A percentile compares a stretch with the other conserved stretches of the same genome.
phyloP scores from a whole-genome alignment of 2,797 vertebrate genomes.

The Melanotaenia boesemani region DNA sequence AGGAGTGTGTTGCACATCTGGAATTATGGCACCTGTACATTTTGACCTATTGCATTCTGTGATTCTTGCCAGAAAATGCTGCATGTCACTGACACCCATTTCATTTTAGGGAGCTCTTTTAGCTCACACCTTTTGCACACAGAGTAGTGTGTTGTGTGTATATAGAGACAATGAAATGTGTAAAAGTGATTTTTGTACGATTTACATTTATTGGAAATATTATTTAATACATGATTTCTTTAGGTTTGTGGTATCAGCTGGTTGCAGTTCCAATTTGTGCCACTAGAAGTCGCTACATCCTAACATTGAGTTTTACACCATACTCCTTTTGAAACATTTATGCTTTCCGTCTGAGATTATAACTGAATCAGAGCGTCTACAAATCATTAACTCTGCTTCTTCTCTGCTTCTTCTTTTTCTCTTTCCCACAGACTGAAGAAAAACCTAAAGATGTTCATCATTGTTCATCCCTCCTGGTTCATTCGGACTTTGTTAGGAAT shows the following conservation, averaged over 20 bases:
- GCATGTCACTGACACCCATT: background rate
- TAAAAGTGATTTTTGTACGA: background rate
- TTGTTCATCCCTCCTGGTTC: conserved; percentile 96
- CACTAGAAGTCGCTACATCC: background rate
- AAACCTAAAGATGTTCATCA: conserved; percentile 95
- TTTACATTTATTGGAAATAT: background rate
- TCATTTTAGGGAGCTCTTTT: background rate
- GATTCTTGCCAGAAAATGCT: no score
- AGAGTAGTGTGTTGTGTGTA: background rate
- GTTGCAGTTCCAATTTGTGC: background rate
- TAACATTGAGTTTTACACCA: background rate
- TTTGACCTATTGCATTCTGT: background rate
- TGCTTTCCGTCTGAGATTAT: background rate
- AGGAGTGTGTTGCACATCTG: background rate
- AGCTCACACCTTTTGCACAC: background rate
- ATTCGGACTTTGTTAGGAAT: conserved; percentile 93
- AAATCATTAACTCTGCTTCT: background rate
- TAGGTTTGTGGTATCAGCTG: background rate
- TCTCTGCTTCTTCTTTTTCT: conserved; percentile 2
- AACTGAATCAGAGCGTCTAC: background rate
- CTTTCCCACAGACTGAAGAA: conserved; percentile 87
- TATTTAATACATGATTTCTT: background rate
- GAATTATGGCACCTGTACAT: background rate
- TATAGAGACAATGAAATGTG: background rate
- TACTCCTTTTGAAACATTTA: no score